These are phyloP conservation scores for Drosophila virilis DNA, from an alignment of 1,140 invertebrate species.

Conservation along the genomic window DNA sequence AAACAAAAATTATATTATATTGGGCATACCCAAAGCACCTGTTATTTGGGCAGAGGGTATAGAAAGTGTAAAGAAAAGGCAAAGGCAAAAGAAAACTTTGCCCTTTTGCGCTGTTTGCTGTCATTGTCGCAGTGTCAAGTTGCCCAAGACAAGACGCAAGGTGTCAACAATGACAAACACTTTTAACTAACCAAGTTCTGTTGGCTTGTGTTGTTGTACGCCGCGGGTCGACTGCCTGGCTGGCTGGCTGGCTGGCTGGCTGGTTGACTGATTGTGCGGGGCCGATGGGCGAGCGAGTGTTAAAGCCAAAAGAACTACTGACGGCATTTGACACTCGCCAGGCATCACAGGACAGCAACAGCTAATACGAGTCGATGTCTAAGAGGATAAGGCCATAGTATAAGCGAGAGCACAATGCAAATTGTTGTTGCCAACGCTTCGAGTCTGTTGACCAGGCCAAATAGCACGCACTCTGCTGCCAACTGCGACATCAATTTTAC, in stretches of 20 bases:
- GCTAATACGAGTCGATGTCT: constrained; percentile 2
- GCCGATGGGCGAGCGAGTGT: constrained; percentile 21
- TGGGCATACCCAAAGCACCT: background rate
- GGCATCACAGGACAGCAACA: constrained; percentile 1
- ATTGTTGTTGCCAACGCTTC: constrained; percentile 23
- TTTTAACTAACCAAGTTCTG: constrained; percentile 80
- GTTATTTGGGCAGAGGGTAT: constrained; percentile 14
- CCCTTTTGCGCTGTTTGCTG: constrained; percentile 56
- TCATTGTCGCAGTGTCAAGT: constrained; percentile 60
- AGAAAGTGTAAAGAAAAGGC: constrained; percentile 32
- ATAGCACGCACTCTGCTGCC: constrained; percentile 31
- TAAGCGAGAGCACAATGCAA: constrained; percentile 23
- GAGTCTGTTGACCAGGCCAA: constrained; percentile 15
- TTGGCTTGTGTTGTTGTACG: constrained; percentile 24
- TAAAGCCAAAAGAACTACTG: constrained; percentile 25
- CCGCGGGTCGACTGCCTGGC: constrained; percentile 26
- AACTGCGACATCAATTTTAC: constrained; percentile 74
- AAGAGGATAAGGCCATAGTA: background rate
- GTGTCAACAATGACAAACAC: constrained; percentile 82
- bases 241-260: constrained; percentile 22
- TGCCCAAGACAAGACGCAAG: constrained; percentile 67
- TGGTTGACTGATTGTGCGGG: constrained; percentile 53
- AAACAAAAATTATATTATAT: too few relatives aligned
- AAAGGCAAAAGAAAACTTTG: constrained; percentile 63
- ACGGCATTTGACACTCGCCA: constrained; percentile 50